Evolutionary conservation across 2,113 vertebrate genomes (phyloP).

Genomic region (Notothenia coriiceps): DNA sequence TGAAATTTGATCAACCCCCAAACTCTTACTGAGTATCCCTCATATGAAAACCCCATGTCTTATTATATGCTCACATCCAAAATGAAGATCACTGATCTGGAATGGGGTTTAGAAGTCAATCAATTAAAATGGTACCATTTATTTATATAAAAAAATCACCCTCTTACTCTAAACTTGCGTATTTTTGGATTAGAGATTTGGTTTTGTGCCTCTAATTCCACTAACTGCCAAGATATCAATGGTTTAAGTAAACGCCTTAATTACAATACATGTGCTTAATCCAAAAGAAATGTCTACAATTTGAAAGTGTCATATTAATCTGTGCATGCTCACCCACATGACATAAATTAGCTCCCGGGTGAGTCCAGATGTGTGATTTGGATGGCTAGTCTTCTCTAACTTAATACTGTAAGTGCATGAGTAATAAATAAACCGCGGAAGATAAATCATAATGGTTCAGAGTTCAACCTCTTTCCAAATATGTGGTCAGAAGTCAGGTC

Average conservation of each 20-base stretch:
- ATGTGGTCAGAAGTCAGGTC: no score
- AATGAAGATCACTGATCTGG: not conserved
- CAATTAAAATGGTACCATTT: not conserved
- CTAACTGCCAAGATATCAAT: not conserved
- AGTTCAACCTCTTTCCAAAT: not conserved
- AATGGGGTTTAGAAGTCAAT: no score
- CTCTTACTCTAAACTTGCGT: not conserved
- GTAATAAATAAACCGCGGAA: not conserved
- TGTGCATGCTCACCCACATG: conserved; percentile 21
- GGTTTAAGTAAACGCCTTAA: conserved; percentile 2
- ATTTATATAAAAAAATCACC: not conserved
- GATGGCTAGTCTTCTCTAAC: conserved; percentile 8
- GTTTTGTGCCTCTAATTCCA: not conserved
- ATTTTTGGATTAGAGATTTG: not conserved
- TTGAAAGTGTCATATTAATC: conserved; percentile 11
- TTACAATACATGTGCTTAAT: conserved; percentile 9
- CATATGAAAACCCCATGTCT: no score
- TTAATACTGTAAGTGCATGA: conserved; percentile 5
- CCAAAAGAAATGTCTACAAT: conserved; percentile 4
- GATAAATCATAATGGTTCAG: not conserved
- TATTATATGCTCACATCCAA: no score
- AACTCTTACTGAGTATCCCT: no score
- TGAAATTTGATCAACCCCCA: no score
- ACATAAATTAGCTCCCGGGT: conserved; percentile 18
- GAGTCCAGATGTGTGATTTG: conserved; percentile 13